Conservation (phyloP, 1,140 invertebrate species). For the Anastrepha ludens region DNA sequence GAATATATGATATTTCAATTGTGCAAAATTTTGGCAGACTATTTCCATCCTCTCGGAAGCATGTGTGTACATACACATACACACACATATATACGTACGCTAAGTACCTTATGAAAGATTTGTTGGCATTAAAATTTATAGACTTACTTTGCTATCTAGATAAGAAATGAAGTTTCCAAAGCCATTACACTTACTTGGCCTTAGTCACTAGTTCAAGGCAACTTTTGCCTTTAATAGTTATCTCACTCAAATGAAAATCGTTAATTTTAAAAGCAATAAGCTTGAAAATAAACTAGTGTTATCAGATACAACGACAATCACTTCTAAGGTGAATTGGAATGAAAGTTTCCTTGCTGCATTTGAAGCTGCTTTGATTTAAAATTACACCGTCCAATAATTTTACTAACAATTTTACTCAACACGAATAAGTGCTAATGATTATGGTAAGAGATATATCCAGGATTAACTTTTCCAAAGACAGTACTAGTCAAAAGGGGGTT, state of each 20-base stretch:
- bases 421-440: too few relatives aligned
- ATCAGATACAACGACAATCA: neutral
- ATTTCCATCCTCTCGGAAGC: neutral
- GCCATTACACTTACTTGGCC: neutral
- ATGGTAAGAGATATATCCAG: too few relatives aligned
- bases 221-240: too few relatives aligned
- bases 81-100: neutral
- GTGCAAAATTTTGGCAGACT: conserved; percentile 4
- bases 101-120: neutral
- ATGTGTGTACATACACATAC: neutral
- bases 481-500: too few relatives aligned
- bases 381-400: too few relatives aligned
- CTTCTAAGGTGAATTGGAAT: neutral
- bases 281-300: too few relatives aligned
- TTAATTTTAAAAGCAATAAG: too few relatives aligned
- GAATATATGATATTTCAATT: conserved; percentile 18
- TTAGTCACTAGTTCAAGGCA: neutral
- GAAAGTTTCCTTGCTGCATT: too few relatives aligned
- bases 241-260: too few relatives aligned
- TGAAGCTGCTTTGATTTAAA: too few relatives aligned
- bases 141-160: neutral
- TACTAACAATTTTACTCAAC: too few relatives aligned
- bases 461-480: too few relatives aligned
- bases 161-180: neutral
- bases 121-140: conserved; percentile 9